phyloP scores from a whole-genome alignment of 2,113 vertebrate genomes.

The Butorides virescens region DNA sequence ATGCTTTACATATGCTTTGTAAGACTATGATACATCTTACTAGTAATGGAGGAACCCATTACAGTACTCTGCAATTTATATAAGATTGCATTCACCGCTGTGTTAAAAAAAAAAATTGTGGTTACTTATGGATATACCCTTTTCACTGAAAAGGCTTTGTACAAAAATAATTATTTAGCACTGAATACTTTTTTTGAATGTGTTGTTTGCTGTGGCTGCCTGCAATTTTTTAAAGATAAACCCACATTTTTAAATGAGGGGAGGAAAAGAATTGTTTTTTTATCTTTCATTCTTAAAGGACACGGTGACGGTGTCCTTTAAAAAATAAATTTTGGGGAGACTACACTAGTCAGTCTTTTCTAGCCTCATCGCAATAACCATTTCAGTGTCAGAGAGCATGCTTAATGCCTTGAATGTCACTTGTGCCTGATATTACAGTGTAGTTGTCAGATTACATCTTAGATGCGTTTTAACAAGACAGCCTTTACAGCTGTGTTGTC shows the following conservation, averaged over 20 bases:
- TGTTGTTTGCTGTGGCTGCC: neutral
- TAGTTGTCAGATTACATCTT: neutral
- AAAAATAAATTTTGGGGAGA: neutral
- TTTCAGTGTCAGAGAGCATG: neutral
- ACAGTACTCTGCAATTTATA: neutral
- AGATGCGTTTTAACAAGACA: neutral
- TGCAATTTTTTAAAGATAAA: neutral
- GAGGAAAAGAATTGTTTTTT: neutral
- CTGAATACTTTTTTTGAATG: neutral
- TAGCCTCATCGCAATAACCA: neutral
- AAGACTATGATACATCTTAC: neutral
- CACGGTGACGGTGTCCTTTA: neutral
- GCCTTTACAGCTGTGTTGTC: slow-evolving; percentile 15
- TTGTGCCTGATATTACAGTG: neutral
- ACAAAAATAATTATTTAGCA: slow-evolving; percentile 1
- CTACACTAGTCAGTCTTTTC: neutral
- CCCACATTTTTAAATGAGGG: neutral
- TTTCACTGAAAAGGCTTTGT: slow-evolving; percentile 22
- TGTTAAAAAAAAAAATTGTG: slow-evolving; percentile 30
- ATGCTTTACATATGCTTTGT: accelerated
- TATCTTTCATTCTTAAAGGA: neutral
- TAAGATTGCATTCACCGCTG: neutral
- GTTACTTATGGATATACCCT: neutral
- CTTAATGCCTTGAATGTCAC: neutral
- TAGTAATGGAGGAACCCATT: neutral